These are phyloP conservation scores for Meghimatium bilineatum DNA, from an alignment of 2,888 invertebrate genomes.

Conservation along the genomic window DNA sequence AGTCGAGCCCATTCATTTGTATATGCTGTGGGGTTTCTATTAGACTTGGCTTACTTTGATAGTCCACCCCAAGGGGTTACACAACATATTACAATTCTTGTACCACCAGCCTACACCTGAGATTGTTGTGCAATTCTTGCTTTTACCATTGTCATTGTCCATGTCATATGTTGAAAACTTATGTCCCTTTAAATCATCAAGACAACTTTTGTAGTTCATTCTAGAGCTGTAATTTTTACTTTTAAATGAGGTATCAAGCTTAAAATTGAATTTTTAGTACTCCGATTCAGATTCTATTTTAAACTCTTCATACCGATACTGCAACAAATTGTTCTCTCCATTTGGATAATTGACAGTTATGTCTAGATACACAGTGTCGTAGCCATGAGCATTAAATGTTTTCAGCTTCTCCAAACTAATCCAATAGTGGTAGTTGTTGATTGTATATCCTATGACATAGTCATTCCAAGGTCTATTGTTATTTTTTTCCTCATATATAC, in stretches of 20 bases:
- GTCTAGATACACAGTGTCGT: background rate
- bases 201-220: conserved; percentile 14
- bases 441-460: background rate
- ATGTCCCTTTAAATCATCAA: conserved; percentile 11
- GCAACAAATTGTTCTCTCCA: background rate
- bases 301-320: background rate
- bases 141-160: background rate
- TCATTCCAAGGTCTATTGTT: background rate
- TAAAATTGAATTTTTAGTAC: background rate
- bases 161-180: conserved; percentile 44
- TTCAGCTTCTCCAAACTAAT: conserved; percentile 20
- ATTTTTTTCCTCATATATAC: conserved; percentile 5
- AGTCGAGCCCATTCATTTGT: background rate
- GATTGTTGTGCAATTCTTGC: conserved; percentile 25
- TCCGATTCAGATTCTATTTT: background rate
- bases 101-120: conserved; percentile 43
- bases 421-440: conserved; percentile 17
- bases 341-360: background rate
- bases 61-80: conserved; percentile 18
- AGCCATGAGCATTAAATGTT: background rate
- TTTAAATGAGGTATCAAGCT: background rate
- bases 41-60: background rate
- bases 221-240: background rate
- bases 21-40: background rate
- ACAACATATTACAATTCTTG: background rate